Base-by-base conservation (phyloP, 2,797 vertebrate species). In the Cyprinella venusta region DNA sequence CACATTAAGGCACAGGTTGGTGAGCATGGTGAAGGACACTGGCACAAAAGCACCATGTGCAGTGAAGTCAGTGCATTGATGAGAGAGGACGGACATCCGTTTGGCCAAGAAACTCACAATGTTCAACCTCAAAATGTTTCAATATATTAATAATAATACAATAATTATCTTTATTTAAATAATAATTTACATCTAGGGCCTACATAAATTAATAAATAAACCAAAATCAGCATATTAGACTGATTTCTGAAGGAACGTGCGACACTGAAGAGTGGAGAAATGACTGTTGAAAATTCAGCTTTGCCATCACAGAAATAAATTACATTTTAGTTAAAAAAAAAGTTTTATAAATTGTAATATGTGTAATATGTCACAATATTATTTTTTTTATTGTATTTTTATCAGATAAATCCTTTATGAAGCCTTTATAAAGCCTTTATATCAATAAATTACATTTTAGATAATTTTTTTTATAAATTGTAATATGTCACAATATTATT, bases 1-100 rank as follows among this genome's bases (percentile, higher is more conserved):
- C 40, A 84, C 45, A 80, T 82, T 79, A 68, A 80, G 84, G 63
- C 68, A 75, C 52, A 75, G 79, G 76, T 67, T 87, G 74, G 63
- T 68, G 69, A 75, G 61, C 59, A 75, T 61, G 75, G 70, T 61
- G 79, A 79, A 82, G 77, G 86, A 72, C 72, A 86, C 30, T 40
- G 69, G 59, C 82, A 86, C 68, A 84, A 79, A 84, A 79, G n/a
- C 71, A 70, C 40, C 36, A 83, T 56, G 19, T 69, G 45, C 45
- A 18, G 15, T 45, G 48, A 78, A 21, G 19, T 54, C 67, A 52
- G 10, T 5, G 74, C 10, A 38, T 76, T 38, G 7, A 76, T 36
- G 8, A 40, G 3, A 75, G 33, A 65, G 33, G 10, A 67, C 0
- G 4, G 10, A 56, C 18, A 56, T 67, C 24, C 8, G 1, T 65